Evolutionary conservation across 2,797 vertebrate genomes (phyloP).

Genomic region (Coccyzus lansbergi): DNA sequence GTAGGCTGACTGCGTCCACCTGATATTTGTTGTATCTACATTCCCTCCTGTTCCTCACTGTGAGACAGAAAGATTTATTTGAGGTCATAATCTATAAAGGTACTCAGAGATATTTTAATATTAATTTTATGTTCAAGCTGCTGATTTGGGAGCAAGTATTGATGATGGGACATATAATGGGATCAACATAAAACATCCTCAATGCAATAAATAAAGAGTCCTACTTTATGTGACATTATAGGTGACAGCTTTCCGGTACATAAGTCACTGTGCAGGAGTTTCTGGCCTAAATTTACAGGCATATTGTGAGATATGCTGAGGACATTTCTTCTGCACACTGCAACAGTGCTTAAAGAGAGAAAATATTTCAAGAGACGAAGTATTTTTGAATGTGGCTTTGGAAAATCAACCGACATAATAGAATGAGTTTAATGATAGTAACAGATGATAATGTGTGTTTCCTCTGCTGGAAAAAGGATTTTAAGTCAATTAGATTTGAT

Average conservation of each 20-base stretch:
- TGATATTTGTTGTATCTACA: background rate
- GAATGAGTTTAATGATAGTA: background rate
- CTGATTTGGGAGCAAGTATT: background rate
- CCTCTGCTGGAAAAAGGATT: background rate
- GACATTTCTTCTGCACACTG: background rate
- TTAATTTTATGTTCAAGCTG: slow-evolving; percentile 3
- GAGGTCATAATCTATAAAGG: background rate
- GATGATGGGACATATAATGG: background rate
- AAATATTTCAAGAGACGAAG: background rate
- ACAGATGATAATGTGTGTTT: background rate
- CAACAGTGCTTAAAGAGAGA: background rate
- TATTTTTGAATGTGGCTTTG: background rate
- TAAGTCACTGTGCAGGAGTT: background rate
- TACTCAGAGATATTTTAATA: background rate
- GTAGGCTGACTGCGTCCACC: background rate
- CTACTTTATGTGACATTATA: background rate
- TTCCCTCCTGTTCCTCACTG: background rate
- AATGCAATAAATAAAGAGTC: background rate
- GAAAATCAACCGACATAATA: background rate
- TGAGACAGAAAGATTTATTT: background rate
- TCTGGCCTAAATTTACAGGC: background rate
- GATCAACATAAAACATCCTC: background rate
- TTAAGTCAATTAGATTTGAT: background rate
- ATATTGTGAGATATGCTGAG: background rate
- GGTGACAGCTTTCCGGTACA: background rate